Evolutionary conservation across 2,797 vertebrate genomes (phyloP), one percentile per base, ranked within the genome.

Genomic region (Myiotriccus ornatus): DNA sequence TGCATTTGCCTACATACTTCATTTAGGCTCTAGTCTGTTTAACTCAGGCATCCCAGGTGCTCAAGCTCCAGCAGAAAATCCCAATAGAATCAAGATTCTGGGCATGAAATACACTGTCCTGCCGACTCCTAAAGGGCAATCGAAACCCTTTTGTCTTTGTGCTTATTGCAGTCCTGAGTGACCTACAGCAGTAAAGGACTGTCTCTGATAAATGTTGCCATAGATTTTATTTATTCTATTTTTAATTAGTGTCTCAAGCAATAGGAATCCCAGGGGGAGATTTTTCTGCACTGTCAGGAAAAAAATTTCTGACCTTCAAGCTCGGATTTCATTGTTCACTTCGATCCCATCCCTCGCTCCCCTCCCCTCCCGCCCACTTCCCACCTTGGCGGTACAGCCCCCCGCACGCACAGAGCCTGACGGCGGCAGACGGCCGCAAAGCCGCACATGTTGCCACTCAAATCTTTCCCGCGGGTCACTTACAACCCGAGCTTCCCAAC

Each of bases 361-460:
- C 20, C 49, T 34, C 24, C 34, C n/a, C 56, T 30, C 56, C 11
- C 0, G 34, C 3, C 22, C 73, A 2, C 17, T 10, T 8, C 43
- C 69, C 37, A 3, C 1, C 32, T 2, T 0, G 11, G 53, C 18
- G 3, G 6, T 1, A 7, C 43, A 15, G 7, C 27, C 3, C 35
- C 39, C 14, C 0, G n/a, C 8, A 5, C 7, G 3, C 24, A 16
- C n/a, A 2, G 23, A 25, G 70, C 24, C 16, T 3, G 16, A 0
- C 1, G 32, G 4, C n/a, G 1, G 18, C 14, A 4, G 23, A 16
- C 10, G 3, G 9, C 30, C 0, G 4, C 47, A 1, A 3, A 18
- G n/a, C 15, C 23, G 8, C 15, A 1, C n/a, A 1, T 3, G 12
- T 3, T 5, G 6, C 7, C 1, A 8, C 24, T 12, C 9, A 6